Base-by-base conservation (phyloP, 1,140 invertebrate genomes). In the Trichogramma pretiosum region DNA sequence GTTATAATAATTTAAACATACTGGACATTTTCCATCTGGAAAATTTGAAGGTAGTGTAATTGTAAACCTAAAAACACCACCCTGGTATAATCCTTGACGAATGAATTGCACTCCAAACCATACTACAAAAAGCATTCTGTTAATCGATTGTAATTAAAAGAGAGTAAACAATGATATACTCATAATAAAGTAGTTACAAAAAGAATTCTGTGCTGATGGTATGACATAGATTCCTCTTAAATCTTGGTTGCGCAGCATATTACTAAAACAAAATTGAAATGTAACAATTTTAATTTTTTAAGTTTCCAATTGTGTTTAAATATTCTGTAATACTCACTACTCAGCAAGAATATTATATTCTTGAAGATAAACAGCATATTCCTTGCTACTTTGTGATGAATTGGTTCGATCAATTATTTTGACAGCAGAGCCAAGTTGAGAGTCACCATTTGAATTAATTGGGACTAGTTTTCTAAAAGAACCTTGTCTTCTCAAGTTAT, bases 31-130 rank as follows among this genome's bases (percentile, higher is more conserved):
- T 56, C 84, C 83, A 71, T 90, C 83, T 14, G 92, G 92, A 72
- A 93, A 96, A 57, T 82, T 84, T 56, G 89, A 84, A 50, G 90
- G 87, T 62, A 97, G 78, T 44, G 78, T 76, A 50, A 97, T 72
- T 42, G 79, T 85, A 69, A 96, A 96, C 57, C 90, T 80, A 63
- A 95, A 93, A 14, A 94, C 77, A 48, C 85, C 90, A 49, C 87
- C 87, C 74, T 85, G 80, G 70, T 94, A 97, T 43, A 82, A 72
- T 17, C 91, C 91, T 67, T 85, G 80, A 56, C 89, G 78, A 46
- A 94, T 79, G 75, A 95, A 96, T 59, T 94, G 78, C 13, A 95
- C 85, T 51, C 92, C 93, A 77, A 87, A 92, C 92, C 92, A 96
- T 54, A 87, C 89, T 93, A 64, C 50, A 54, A 33, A 47, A 47